These are phyloP conservation scores for Oscheius sp. DNA, from an alignment of 2,888 invertebrate species.

Conservation along the genomic window DNA sequence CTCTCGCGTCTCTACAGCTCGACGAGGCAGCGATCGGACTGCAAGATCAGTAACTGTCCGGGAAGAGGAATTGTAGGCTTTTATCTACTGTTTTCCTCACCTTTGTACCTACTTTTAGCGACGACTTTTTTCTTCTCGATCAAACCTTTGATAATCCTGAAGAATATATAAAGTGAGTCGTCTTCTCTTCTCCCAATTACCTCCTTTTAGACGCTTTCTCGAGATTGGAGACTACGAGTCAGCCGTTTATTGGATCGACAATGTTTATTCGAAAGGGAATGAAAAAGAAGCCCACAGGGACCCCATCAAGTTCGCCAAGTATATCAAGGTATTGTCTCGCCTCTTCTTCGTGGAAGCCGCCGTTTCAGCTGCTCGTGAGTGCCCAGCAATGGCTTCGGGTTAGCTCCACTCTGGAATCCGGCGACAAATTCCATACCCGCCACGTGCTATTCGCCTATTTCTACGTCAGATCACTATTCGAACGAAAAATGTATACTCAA, in stretches of 20 bases:
- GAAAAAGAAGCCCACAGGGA: conserved; percentile 1
- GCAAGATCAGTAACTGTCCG: neutral
- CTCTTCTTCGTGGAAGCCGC: neutral
- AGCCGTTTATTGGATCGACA: conserved; percentile 32
- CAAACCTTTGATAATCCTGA: neutral
- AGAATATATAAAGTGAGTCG: conserved; percentile 14
- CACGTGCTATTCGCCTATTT: conserved; percentile 61
- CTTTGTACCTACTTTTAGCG: neutral
- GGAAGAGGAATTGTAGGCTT: conserved; percentile 5
- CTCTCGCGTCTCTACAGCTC: conserved; percentile 4
- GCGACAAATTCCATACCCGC: conserved; percentile 13
- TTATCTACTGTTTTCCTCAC: neutral
- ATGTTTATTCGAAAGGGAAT: conserved; percentile 17
- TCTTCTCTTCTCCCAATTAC: neutral
- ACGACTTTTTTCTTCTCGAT: neutral
- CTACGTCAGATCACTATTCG: conserved; percentile 52
- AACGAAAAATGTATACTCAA: conserved; percentile 30
- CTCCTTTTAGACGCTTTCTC: conserved; percentile 26
- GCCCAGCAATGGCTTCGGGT: conserved; percentile 33
- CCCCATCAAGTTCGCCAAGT: conserved; percentile 30
- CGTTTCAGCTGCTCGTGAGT: conserved; percentile 19
- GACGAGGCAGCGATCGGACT: neutral
- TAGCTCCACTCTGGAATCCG: conserved; percentile 8
- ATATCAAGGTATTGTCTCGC: conserved; percentile 18
- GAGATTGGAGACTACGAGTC: conserved; percentile 28